Conservation (phyloP, 2,888 invertebrate species). For the Chrysodeixis includens region DNA sequence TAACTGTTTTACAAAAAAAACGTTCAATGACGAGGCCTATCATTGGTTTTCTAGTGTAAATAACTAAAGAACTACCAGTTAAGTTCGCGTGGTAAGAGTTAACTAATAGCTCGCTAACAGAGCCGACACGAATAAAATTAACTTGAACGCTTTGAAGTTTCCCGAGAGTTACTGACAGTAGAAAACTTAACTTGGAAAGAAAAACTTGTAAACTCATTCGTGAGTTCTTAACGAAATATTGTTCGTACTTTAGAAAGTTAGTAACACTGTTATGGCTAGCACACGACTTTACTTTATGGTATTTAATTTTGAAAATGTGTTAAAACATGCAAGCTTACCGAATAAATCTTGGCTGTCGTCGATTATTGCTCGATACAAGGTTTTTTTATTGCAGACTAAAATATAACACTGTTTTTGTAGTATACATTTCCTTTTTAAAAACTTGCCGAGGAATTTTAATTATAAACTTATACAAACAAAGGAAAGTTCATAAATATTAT, state of each 20-base stretch:
- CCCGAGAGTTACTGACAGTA: conserved; percentile 28
- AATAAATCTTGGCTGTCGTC: background rate
- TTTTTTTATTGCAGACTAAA: background rate
- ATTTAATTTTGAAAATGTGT: conserved; percentile 2
- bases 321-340: conserved; percentile 6
- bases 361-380: background rate
- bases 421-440: too few species aligned
- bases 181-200: conserved; percentile 28
- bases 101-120: conserved; percentile 66
- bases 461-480: too few species aligned
- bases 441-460: too few species aligned
- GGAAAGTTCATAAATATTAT: too few species aligned
- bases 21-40: conserved; percentile 27
- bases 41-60: conserved; percentile 45
- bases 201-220: conserved; percentile 28
- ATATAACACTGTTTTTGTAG: background rate
- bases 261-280: conserved; percentile 12
- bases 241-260: conserved; percentile 22
- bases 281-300: conserved; percentile 20
- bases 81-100: conserved; percentile 63
- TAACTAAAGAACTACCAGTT: conserved; percentile 47
- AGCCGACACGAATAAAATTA: conserved; percentile 65
- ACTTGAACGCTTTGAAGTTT: conserved; percentile 50
- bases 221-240: conserved; percentile 20
- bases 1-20: conserved; percentile 42